These are phyloP conservation scores for Heliconius aoede DNA, from an alignment of 2,888 invertebrate genomes.

Conservation along the genomic window DNA sequence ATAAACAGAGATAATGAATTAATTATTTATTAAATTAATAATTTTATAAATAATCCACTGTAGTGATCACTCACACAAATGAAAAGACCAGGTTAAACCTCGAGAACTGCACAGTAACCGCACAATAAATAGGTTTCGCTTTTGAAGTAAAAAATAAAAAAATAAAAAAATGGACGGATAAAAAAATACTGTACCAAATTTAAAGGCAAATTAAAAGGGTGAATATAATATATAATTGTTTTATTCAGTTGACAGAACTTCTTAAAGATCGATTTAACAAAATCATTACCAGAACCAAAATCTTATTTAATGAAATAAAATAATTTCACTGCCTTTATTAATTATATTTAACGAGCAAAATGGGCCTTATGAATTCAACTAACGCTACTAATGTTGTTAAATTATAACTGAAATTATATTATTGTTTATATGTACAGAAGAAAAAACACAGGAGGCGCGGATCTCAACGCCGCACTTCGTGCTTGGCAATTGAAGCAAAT, in stretches of 20 bases:
- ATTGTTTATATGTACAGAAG: neutral
- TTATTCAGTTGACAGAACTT: neutral
- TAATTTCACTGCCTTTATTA: neutral
- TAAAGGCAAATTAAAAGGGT: neutral
- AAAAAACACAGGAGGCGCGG: neutral
- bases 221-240: neutral
- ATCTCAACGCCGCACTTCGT: too few relatives aligned
- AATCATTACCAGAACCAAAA: neutral
- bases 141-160: too few relatives aligned
- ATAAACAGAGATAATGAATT: neutral
- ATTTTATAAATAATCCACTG: too few relatives aligned
- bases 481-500: too few relatives aligned
- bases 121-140: too few relatives aligned
- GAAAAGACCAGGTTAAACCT: too few relatives aligned
- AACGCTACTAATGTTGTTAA: neutral
- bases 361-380: neutral
- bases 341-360: neutral
- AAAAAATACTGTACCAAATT: neutral
- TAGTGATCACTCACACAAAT: too few relatives aligned
- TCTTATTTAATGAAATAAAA: slow-evolving; percentile 13
- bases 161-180: neutral
- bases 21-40: neutral
- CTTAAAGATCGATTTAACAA: neutral
- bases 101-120: too few relatives aligned
- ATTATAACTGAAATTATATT: too few relatives aligned